Percentiles rank a stretch among this genome's conserved stretches.
Conservation (phyloP, 2,797 vertebrate genomes). For the Holocentrus rufus region DNA sequence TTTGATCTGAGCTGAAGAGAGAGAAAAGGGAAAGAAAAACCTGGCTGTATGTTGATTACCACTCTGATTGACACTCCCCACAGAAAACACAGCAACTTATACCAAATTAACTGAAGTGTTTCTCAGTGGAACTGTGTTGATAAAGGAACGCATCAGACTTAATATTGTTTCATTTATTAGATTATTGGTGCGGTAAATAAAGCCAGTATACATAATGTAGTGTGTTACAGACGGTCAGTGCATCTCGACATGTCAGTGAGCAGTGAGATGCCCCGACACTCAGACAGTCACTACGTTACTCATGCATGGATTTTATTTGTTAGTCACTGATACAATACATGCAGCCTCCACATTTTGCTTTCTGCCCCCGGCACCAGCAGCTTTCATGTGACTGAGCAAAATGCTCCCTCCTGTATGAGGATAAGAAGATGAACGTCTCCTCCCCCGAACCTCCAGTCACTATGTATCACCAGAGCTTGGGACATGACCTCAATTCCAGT, state of each 20-base stretch:
- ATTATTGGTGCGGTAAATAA: slow-evolving; percentile 4
- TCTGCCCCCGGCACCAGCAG: slow-evolving; percentile 15
- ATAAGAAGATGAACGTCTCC: slow-evolving; percentile 65
- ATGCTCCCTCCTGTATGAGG: slow-evolving; percentile 52
- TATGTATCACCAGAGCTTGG: slow-evolving; percentile 51
- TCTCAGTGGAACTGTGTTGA: no score
- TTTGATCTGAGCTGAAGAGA: no score
- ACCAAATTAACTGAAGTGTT: no score
- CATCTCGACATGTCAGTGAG: slow-evolving; percentile 29
- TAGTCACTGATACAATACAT: slow-evolving; percentile 39
- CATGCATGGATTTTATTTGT: not conserved
- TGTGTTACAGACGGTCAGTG: not conserved
- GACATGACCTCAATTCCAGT: slow-evolving; percentile 57
- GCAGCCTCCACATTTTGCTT: slow-evolving; percentile 19
- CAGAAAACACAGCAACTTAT: no score
- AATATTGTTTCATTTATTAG: not conserved
- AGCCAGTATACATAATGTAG: not conserved
- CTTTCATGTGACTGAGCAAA: slow-evolving; percentile 30
- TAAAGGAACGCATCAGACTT: not conserved
- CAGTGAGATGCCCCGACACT: slow-evolving; percentile 7
- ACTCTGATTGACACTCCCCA: no score
- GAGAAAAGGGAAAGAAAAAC: no score
- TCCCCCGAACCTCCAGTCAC: slow-evolving; percentile 29
- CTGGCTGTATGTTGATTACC: no score
- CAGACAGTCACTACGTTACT: slow-evolving; percentile 16